Evolutionary conservation across 2,113 vertebrate genomes (phyloP).

Genomic region (Podilymbus podiceps): DNA sequence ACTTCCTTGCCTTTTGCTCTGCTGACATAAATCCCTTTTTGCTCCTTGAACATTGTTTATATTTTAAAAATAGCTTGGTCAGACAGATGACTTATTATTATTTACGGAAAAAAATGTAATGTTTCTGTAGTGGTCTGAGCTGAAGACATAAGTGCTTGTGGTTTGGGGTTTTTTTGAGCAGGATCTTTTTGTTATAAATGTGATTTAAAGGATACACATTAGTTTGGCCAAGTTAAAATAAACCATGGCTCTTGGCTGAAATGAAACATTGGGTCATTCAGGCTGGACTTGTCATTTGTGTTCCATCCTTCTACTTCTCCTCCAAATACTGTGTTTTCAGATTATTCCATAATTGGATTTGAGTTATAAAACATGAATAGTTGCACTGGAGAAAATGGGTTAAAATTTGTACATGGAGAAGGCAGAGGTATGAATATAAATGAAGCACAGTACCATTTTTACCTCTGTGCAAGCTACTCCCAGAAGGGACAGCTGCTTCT

Average conservation of each 20-base stretch:
- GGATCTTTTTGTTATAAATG: not conserved
- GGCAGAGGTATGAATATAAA: conserved; percentile 37
- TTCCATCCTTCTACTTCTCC: not conserved
- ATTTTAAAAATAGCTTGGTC: not conserved
- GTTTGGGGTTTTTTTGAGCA: not conserved
- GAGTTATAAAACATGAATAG: not conserved
- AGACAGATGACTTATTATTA: no score
- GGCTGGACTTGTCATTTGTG: not conserved
- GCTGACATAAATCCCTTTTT: not conserved
- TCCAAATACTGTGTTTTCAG: not conserved
- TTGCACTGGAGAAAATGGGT: conserved; percentile 17
- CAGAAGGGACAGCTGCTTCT: conserved; percentile 60
- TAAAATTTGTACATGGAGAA: not conserved
- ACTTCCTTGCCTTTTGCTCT: not conserved
- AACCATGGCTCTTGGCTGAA: not conserved
- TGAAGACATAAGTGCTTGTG: not conserved
- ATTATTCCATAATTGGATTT: not conserved
- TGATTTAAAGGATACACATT: not conserved
- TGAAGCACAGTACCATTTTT: not conserved
- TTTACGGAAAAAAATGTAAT: not conserved
- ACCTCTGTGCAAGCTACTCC: conserved; percentile 36
- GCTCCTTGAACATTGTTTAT: not conserved
- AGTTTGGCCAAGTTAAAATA: not conserved
- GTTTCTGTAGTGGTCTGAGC: not conserved
- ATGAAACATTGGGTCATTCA: not conserved